Evolutionary conservation across 1,140 invertebrate species (phyloP), one percentile per base, ranked within the genome.

Genomic region (Proales similis): DNA sequence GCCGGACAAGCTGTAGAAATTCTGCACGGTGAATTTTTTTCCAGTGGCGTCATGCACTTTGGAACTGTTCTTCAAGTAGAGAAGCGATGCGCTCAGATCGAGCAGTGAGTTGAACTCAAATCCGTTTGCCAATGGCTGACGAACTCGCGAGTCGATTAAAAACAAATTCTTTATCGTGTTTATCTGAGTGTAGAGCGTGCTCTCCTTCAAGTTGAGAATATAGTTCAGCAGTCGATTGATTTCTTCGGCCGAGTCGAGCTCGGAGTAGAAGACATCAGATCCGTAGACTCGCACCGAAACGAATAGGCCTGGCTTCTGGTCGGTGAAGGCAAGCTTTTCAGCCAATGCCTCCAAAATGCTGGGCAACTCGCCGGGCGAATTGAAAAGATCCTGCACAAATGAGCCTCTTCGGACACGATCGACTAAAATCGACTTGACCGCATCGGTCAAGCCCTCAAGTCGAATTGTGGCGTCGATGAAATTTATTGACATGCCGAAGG

Each of bases 201-300:
- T 24, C 45, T 57, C 51, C 19, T 42, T 24, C 45, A 42, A 42
- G 45, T 57, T 57, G 19, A 36, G 29, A 7, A 57, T 19, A 42
- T 42, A 57, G 19, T 57, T 42, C 27, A 42, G 30, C 14, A 57
- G 45, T 19, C 36, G 33, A 19, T 57, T 39, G 26, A 57, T 42
- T 36, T 57, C 26, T 9, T 39, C 22, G 11, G 30, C 24, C 29
- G 17, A 42, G 36, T 57, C 51, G 12, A 57, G 27, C 20, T 57
- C 51, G 9, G 51, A 57, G 20, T 57, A 57, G 51, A 57, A 57
- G 19, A 57, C 36, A 57, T 57, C 51, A 42, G 51, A 57, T 9
- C 51, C 51, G 45, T 57, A 57, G 6, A 57, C 51, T 42, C 51
- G 24, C 29, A 57, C 19, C 22, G 45, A 57, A 4, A 57, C 11